Base-by-base conservation (phyloP, 2,888 invertebrate genomes). In the Drosophila mercatorum region DNA sequence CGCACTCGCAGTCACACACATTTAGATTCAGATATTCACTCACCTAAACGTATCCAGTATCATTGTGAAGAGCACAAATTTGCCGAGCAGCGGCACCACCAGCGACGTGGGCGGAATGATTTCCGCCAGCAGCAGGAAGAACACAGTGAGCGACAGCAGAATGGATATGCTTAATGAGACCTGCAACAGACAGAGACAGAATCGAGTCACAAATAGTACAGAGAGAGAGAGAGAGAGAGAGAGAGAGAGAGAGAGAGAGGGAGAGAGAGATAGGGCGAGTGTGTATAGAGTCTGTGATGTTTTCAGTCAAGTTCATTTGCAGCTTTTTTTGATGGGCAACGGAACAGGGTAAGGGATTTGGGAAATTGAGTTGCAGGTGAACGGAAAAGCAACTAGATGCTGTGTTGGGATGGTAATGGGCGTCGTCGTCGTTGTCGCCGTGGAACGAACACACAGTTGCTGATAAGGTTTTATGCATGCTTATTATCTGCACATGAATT, bases 101-200 rank as follows among this genome's bases (percentile, higher is more conserved):
- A 98, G 95, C 86, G 97, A 97, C 64, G 98, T 98, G 86, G 98
- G 97, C 89, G 97, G 96, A 93, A 97, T 97, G 92, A 97, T 97
- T 94, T 97, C 97, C 91, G 96, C 96, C 92, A 97, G 93, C 93
- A 98, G 95, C 93, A 98, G 95, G 95, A 98, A 98, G 96, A 98
- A 98, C 95, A 98, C 98, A 93, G 98, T 98, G 93, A 98, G 95
- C 92, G 98, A 98, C 93, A 98, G 96, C 92, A 98, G 95, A 94
- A 98, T 98, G 92, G 97, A 97, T 94, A 98, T 97, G 91, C 98
- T 98, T 92, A 99, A 95, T 93, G 98, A 98, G 93, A 99, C 98
- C 94, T 94, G 91, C 62, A 93, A 75, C 38, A 75, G 66, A 76
- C 51, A 76, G 94, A 94, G 65, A 81, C 31, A 26, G 44, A 53